Conservation (phyloP, 2,888 invertebrate genomes). For the Pachycephus smyrnensis region DNA sequence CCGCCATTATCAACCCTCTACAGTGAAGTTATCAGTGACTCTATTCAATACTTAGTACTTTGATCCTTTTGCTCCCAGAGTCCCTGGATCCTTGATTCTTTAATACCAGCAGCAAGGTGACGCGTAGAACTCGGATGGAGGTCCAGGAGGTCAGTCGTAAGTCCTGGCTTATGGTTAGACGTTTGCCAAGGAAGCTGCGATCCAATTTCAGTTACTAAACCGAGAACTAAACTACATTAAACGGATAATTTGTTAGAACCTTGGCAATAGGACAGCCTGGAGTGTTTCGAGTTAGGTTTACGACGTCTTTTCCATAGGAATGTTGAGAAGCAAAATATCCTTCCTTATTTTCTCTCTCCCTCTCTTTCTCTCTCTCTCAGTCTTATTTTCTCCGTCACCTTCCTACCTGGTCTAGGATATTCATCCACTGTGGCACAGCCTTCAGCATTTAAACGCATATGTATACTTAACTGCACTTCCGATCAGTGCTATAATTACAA, state of each 20-base stretch:
- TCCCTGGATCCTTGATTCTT: background rate
- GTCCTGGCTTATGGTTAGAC: conserved; percentile 31
- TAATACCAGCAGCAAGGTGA: background rate
- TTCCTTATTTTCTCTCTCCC: background rate
- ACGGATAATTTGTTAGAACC: conserved; percentile 36
- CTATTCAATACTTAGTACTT: background rate
- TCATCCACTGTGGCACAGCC: background rate
- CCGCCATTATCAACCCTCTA: background rate
- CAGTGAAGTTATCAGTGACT: background rate
- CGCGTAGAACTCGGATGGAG: too few species aligned
- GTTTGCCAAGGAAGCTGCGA: conserved; percentile 25
- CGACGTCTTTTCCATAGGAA: conserved; percentile 32
- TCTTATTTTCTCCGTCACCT: background rate
- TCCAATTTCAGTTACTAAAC: conserved; percentile 40
- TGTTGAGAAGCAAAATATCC: conserved; percentile 27
- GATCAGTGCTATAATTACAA: conserved; percentile 46
- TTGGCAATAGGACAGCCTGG: conserved; percentile 2
- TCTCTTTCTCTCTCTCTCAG: background rate
- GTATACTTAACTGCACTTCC: background rate
- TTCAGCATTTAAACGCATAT: background rate
- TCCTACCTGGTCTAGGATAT: background rate
- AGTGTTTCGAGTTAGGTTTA: conserved; percentile 38
- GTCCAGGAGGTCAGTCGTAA: conserved; percentile 25
- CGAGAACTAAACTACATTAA: conserved; percentile 42
- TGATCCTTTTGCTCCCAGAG: background rate